Evolutionary conservation across 2,113 vertebrate genomes (phyloP), one percentile per base, ranked within the genome.

Genomic region (Pluvianellus socialis): DNA sequence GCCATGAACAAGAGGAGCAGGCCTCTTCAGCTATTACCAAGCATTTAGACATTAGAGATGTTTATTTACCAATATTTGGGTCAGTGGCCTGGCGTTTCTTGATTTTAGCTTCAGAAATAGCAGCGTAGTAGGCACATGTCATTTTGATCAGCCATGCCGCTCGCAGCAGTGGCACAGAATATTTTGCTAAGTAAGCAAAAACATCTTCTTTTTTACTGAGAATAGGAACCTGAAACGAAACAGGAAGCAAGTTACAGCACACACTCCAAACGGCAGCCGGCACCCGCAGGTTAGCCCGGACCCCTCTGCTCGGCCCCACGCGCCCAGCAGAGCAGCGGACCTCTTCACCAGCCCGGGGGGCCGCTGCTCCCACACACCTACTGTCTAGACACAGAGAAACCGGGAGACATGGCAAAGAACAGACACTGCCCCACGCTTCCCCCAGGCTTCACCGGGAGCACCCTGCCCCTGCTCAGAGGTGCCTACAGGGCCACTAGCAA

Each of bases 161-260:
- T 88, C 98, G 97, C 89, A 98, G 96, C 94, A 98, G 95, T 24
- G 98, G 98, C 96, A 98, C 98, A 11, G 98, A 98, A 17, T 98
- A 98, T 75, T 98, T 98, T 70, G 98, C 98, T 96, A 98, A 96
- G 79, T 98, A 98, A 68, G 96, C 97, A 96, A 98, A 98, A 75
- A 98, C 97, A 92, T 98, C 98, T 86, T 98, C 98, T 82, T 98
- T 98, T 94, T 98, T 98, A 96, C 98, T 98, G 75, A 98, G 98
- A 88, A 98, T 98, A 47, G 98, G 98, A 90, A 98, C 98, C 98
- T 98, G 80, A 38, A 96, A 96, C 35, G 52, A 85, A 40, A 88
- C 2, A 44, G 62, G 73, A 45, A 38, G 45, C 56, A 73, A 92
- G 89, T 65, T 67, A 92, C 0, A 63, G 35, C 52, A 32, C 42